phyloP scores from a whole-genome alignment of 2,797 vertebrate species.

The Brachymystax lenok region DNA sequence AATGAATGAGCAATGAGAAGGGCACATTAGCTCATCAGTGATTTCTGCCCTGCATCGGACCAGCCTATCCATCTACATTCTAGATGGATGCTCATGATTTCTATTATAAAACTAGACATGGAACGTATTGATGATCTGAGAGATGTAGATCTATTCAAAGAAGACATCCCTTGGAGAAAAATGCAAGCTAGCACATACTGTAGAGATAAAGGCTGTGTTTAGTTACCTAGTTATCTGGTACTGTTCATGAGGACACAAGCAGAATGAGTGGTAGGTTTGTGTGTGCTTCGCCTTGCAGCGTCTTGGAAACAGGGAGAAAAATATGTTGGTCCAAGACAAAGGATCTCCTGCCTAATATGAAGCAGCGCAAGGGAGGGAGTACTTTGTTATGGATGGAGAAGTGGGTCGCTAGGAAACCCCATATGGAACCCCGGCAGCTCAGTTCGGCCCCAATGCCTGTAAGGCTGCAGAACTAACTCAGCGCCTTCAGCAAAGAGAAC shows the following conservation, averaged over 20 bases:
- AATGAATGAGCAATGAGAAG: conserved; percentile 51
- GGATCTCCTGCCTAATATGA: conserved; percentile 52
- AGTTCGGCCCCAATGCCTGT: conserved; percentile 32
- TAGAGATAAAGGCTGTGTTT: conserved; percentile 30
- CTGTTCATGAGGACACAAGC: conserved; percentile 19
- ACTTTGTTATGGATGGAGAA: conserved; percentile 46
- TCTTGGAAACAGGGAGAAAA: conserved; percentile 63
- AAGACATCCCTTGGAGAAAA: conserved; percentile 51
- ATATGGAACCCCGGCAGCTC: conserved; percentile 55
- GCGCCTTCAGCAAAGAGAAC: background rate
- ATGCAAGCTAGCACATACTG: conserved; percentile 42
- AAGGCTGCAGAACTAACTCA: conserved; percentile 18
- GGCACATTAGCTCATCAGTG: conserved; percentile 59
- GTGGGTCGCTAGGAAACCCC: conserved; percentile 71
- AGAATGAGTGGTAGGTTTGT: background rate
- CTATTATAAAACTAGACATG: conserved; percentile 60
- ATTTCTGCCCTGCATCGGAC: conserved; percentile 33
- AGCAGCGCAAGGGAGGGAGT: conserved; percentile 16
- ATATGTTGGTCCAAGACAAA: conserved; percentile 57
- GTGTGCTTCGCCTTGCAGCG: conserved; percentile 14
- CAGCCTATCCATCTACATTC: background rate
- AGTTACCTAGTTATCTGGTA: conserved; percentile 16
- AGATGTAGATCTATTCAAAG: conserved; percentile 43
- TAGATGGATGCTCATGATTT: conserved; percentile 9
- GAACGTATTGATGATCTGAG: conserved; percentile 51